phyloP scores from a whole-genome alignment of 2,797 vertebrate species.

The Dermochelys coriacea region DNA sequence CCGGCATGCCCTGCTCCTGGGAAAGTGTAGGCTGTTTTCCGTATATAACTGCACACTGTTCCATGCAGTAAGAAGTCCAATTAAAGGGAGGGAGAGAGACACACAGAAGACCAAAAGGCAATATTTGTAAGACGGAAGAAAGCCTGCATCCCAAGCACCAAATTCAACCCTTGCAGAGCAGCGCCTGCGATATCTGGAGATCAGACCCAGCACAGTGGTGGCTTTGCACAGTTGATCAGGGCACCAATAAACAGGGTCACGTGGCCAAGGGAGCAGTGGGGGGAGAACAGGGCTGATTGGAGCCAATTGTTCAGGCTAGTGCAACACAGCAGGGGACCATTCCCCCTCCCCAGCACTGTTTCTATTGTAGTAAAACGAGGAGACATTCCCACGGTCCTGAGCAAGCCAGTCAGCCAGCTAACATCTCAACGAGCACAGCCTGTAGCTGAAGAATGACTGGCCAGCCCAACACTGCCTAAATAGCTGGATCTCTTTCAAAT shows the following conservation, averaged over 20 bases:
- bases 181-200: background rate
- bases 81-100: slow-evolving; percentile 68
- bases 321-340: background rate
- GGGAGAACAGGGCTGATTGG: background rate
- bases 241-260: slow-evolving; percentile 32
- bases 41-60: slow-evolving; percentile 80
- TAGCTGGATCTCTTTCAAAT: background rate
- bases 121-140: slow-evolving; percentile 55
- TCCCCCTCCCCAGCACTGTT: fast-evolving
- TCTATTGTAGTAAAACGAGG: background rate
- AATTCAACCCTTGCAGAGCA: slow-evolving; percentile 32
- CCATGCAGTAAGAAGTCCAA: slow-evolving; percentile 74
- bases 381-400: background rate
- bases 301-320: background rate
- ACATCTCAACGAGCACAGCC: fast-evolving
- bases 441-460: fast-evolving
- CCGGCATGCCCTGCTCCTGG: slow-evolving; percentile 73
- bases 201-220: background rate
- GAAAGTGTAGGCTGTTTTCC: slow-evolving; percentile 79
- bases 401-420: fast-evolving
- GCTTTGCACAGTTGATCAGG: slow-evolving; percentile 27
- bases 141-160: slow-evolving; percentile 36
- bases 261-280: slow-evolving; percentile 37
- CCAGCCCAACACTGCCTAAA: background rate
- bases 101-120: slow-evolving; percentile 50